Evolutionary conservation across 2,888 invertebrate genomes (phyloP), one percentile per base, ranked within the genome.

Genomic region (Dioctria rufipes): DNA sequence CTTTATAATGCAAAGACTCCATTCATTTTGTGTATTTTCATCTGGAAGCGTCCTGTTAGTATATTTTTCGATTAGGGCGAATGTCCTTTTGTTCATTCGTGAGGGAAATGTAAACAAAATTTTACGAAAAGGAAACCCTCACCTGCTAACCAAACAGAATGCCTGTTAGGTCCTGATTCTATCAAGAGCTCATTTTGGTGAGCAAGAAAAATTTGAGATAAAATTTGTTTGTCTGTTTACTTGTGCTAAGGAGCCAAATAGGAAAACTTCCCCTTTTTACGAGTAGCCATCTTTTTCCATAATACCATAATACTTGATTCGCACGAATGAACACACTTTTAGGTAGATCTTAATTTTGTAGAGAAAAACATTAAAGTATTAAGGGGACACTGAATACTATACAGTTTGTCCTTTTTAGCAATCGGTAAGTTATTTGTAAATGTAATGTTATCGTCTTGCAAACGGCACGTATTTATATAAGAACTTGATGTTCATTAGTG

Each of bases 31-130:
- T 6, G 54, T 4, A 11, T 54, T n/a, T n/a, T n/a, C 54, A 4
- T n/a, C 4, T n/a, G 11, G n/a, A 54, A 54, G 54, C 11, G n/a
- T 54, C 54, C 11, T 54, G 8, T 54, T 11, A 54, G 54, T 54
- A 54, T 54, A 54, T 54, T 54, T 54, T 54, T 54, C 54, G 54
- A 54, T 54, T 54, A 54, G 54, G n/a, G 54, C 4, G 54, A 54
- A 54, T 54, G 54, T 54, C 54, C 54, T 54, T n/a, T 54, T 11
- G 54, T 54, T 54, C n/a, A n/a, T 8, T 54, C 54, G 54, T 54
- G 54, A 54, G 54, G 54, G 6, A 54, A 54, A 54, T 11, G 54
- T 54, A 54, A 54, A 54, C 54, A 54, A 54, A 54, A 54, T 54
- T 54, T 54, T 54, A 54, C 9, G 54, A n/a, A 54, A 54, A 54